Conservation (phyloP, 2,797 vertebrate genomes). For the Sebastes flavidus region DNA sequence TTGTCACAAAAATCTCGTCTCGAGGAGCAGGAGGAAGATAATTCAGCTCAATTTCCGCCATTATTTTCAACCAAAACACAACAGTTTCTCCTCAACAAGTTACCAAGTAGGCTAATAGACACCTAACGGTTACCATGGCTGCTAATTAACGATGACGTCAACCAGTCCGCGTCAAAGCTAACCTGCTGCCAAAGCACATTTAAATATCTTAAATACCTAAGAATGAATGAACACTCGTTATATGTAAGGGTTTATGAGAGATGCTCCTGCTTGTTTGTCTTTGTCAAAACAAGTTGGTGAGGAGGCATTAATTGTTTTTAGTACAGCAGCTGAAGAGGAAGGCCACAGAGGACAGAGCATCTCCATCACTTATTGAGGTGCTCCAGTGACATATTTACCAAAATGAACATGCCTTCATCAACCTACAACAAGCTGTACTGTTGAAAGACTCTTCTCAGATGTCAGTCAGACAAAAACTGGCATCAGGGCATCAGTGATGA, state of each 20-base stretch:
- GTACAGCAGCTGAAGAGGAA: not conserved
- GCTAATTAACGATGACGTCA: not conserved
- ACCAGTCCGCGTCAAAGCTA: rapidly evolving
- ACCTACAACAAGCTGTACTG: not conserved
- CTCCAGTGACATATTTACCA: not conserved
- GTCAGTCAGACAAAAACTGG: not conserved
- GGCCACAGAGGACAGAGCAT: not conserved
- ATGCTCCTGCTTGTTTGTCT: not conserved
- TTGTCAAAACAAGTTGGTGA: too few species aligned
- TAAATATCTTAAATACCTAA: not conserved
- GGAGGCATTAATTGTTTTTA: too few species aligned
- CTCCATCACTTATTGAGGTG: not conserved
- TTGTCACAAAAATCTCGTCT: too few species aligned
- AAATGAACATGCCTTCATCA: not conserved
- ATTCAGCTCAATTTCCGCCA: rapidly evolving
- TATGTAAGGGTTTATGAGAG: not conserved
- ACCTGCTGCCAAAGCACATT: not conserved
- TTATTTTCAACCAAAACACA: not conserved
- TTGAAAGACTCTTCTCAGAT: not conserved
- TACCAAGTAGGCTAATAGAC: not conserved
- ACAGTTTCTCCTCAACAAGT: not conserved
- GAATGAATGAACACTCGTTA: not conserved
- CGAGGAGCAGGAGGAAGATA: too few species aligned
- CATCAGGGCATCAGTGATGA: not conserved
- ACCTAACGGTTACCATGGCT: not conserved